These are phyloP conservation scores for Loxodonta africana DNA, from an alignment of 2,113 vertebrate species.

Conservation along the genomic window DNA sequence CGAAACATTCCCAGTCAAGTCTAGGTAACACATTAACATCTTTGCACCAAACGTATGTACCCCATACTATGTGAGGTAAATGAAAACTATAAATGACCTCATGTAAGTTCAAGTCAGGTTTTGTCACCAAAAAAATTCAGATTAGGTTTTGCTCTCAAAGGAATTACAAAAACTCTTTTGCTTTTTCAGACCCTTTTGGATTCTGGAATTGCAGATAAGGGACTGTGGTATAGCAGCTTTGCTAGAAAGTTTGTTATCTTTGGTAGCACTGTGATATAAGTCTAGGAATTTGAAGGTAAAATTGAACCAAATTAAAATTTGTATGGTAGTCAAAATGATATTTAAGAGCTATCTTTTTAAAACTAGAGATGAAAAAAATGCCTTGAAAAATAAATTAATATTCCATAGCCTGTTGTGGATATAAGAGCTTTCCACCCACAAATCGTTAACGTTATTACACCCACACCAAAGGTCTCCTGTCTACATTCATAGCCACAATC, in stretches of 20 bases:
- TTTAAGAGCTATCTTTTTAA: neutral
- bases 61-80: no score
- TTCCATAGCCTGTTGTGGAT: neutral
- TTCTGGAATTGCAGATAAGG: conserved; percentile 4
- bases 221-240: neutral
- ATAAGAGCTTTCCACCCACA: neutral
- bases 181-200: neutral
- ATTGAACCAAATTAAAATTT: neutral
- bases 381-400: neutral
- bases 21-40: no score
- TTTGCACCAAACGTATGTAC: no score
- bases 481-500: neutral
- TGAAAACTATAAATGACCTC: no score
- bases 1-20: no score
- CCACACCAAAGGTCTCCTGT: neutral
- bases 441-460: neutral
- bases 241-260: conserved; percentile 26
- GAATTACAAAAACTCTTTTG: neutral
- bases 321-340: neutral
- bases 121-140: neutral
- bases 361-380: neutral
- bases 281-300: neutral
- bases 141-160: neutral
- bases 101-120: no score
- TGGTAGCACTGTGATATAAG: neutral